Conservation (phyloP, 2,888 invertebrate genomes). For the Metellina segmentata region DNA sequence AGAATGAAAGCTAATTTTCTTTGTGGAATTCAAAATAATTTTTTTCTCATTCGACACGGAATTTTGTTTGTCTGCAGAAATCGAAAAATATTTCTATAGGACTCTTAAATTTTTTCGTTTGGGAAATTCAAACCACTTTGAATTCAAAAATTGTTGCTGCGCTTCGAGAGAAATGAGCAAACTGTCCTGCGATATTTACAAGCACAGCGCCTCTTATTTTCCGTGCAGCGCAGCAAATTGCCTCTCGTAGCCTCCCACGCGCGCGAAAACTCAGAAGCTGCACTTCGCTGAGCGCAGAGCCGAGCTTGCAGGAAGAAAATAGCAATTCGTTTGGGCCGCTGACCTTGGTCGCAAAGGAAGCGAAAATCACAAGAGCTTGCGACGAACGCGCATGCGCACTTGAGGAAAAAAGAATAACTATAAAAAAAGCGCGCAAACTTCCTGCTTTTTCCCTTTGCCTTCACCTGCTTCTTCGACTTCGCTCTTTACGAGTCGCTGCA, state of each 20-base stretch:
- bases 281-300: neutral
- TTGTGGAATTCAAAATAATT: too few species aligned
- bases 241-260: neutral
- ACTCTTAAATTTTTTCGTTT: too few species aligned
- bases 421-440: constrained; percentile 23
- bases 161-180: too few species aligned
- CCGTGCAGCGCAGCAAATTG: neutral
- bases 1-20: too few species aligned
- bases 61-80: too few species aligned
- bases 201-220: too few species aligned
- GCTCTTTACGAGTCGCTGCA: constrained; percentile 1
- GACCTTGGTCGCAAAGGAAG: constrained; percentile 54
- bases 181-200: too few species aligned
- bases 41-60: too few species aligned
- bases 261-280: neutral
- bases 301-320: constrained; percentile 11
- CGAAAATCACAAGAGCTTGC: neutral
- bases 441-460: constrained; percentile 30
- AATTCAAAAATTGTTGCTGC: too few species aligned
- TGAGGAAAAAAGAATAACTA: constrained; percentile 6
- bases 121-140: too few species aligned
- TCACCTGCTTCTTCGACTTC: constrained; percentile 8
- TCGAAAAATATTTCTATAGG: too few species aligned
- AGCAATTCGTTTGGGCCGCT: constrained; percentile 31
- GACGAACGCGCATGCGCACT: constrained; percentile 26